Conservation (phyloP, 2,113 vertebrate species). For the Leiothrix lutea region DNA sequence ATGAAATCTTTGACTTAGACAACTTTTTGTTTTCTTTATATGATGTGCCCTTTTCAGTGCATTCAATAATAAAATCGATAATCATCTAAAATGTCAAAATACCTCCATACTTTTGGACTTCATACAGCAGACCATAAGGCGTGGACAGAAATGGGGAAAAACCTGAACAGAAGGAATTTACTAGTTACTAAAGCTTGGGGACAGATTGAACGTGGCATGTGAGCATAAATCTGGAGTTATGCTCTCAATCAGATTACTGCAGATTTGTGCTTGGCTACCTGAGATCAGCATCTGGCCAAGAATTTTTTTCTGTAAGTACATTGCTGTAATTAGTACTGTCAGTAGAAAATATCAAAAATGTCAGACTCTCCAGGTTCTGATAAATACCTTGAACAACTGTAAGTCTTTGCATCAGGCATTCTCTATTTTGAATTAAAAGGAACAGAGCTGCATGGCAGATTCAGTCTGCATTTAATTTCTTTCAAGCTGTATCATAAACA, state of each 20-base stretch:
- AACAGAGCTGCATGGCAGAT: background rate
- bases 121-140: background rate
- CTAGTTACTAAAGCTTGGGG: background rate
- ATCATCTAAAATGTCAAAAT: background rate
- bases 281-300: background rate
- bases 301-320: background rate
- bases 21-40: background rate
- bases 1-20: background rate
- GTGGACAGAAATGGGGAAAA: background rate
- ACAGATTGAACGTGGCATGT: background rate
- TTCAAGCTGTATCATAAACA: background rate
- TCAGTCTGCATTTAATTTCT: background rate
- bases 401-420: background rate
- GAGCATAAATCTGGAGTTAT: background rate
- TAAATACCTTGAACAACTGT: background rate
- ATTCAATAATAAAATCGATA: background rate
- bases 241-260: background rate
- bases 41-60: background rate
- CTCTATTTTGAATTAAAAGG: background rate
- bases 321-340: background rate
- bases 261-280: background rate
- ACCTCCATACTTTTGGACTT: background rate
- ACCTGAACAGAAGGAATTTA: background rate
- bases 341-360: background rate
- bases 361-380: background rate